Percentiles rank a stretch among this genome's conserved stretches.
Conservation (phyloP, 2,888 invertebrate genomes). For the Apodemia hepburni region DNA sequence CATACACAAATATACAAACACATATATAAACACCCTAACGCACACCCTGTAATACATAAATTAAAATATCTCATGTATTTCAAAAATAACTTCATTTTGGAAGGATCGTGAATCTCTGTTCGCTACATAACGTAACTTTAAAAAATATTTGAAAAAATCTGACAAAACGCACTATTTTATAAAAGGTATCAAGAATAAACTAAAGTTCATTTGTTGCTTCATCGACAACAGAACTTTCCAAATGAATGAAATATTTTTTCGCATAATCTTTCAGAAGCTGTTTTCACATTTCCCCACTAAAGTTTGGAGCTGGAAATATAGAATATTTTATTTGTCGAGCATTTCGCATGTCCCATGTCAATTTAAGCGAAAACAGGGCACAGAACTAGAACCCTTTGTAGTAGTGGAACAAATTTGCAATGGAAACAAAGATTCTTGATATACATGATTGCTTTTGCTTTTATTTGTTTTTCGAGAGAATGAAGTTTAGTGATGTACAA, state of each 20-base stretch:
- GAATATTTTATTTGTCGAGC: conserved; percentile 11
- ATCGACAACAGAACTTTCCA: neutral
- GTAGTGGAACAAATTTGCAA: conserved; percentile 42
- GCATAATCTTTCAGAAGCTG: neutral
- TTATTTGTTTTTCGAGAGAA: conserved; percentile 35
- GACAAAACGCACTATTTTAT: neutral
- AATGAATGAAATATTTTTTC: neutral
- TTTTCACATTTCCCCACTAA: neutral
- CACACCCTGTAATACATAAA: too few relatives aligned
- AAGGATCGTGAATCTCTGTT: too few relatives aligned
- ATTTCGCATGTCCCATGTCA: conserved; percentile 19
- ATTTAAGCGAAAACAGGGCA: conserved; percentile 24
- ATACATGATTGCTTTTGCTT: conserved; percentile 48
- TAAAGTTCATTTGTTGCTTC: neutral
- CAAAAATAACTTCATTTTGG: too few relatives aligned
- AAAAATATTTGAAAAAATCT: neutral
- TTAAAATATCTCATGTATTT: too few relatives aligned
- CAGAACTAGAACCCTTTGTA: conserved; percentile 29
- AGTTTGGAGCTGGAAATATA: neutral
- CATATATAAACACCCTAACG: too few relatives aligned
- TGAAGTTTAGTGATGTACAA: neutral
- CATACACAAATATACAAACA: too few relatives aligned
- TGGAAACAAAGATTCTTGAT: conserved; percentile 41
- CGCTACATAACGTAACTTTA: neutral
- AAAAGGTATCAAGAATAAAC: neutral